Percentiles rank a stretch among this genome's conserved stretches.
Evolutionary conservation across 2,113 vertebrate genomes (phyloP).

Genomic region (Edolisoma coerulescens): DNA sequence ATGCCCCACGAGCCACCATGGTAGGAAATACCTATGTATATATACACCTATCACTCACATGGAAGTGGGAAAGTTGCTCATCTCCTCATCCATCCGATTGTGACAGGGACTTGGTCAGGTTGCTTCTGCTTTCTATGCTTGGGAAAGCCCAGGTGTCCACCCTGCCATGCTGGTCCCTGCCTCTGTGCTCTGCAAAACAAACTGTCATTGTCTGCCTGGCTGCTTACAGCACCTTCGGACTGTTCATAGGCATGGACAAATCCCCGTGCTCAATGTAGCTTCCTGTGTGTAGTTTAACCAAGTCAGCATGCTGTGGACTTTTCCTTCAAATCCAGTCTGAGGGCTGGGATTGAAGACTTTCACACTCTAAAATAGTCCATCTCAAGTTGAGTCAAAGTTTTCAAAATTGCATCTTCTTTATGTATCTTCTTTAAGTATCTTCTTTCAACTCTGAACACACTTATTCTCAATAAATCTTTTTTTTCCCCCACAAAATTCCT

Average conservation of each 20-base stretch:
- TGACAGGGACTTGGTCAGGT: not conserved
- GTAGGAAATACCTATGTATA: not conserved
- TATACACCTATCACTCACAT: rapidly evolving
- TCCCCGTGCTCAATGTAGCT: not conserved
- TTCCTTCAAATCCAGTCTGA: not conserved
- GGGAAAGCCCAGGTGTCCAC: not conserved
- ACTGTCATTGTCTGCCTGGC: not conserved
- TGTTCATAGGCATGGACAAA: not conserved
- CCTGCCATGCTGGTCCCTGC: not conserved
- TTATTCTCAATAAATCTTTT: not conserved
- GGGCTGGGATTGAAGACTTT: not conserved
- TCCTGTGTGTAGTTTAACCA: not conserved
- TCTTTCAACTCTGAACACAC: not conserved
- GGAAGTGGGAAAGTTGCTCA: not conserved
- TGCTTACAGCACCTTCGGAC: not conserved
- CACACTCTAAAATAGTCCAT: not conserved
- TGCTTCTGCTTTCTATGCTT: not conserved
- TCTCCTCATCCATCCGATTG: not conserved
- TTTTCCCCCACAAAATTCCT: not conserved
- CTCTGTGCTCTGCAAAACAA: not conserved
- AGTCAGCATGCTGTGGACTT: rapidly evolving
- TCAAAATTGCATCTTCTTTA: not conserved
- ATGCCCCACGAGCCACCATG: rapidly evolving
- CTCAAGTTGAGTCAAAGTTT: not conserved
- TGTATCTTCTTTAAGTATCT: not conserved